phyloP scores from a whole-genome alignment of 1,140 invertebrate species.

The Aphis gossypii region DNA sequence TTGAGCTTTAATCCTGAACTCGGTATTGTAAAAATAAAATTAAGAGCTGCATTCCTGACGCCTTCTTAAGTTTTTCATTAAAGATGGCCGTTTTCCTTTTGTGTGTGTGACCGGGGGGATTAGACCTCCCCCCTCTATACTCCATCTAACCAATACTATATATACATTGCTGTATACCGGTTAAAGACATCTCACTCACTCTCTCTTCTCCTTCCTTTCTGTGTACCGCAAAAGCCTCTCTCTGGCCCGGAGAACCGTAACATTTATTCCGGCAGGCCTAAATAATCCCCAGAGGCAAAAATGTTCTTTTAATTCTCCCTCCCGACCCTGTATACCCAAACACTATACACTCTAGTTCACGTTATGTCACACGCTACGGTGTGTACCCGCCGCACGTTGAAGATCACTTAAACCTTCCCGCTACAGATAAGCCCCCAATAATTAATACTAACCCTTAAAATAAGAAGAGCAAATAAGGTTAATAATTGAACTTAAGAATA shows the following conservation, averaged over 20 bases:
- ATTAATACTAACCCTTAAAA: conserved; percentile 57
- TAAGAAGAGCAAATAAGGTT: conserved; percentile 55
- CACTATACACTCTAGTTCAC: background rate
- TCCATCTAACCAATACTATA: background rate
- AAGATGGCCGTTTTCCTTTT: conserved; percentile 57
- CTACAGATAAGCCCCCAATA: conserved; percentile 48
- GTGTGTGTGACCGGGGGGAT: conserved; percentile 54
- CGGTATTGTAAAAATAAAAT: conserved; percentile 58
- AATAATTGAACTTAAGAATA: conserved; percentile 51
- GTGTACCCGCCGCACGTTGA: background rate
- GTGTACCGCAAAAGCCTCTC: background rate
- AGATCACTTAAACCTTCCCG: conserved; percentile 47
- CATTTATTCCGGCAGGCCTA: conserved; percentile 45
- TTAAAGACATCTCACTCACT: conserved; percentile 33
- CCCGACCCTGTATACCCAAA: background rate
- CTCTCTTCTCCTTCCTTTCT: background rate
- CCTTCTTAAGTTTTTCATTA: conserved; percentile 58
- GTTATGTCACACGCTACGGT: background rate
- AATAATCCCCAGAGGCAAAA: conserved; percentile 55
- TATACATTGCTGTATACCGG: conserved; percentile 21
- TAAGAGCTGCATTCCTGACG: conserved; percentile 56
- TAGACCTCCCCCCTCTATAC: background rate
- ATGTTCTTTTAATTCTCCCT: conserved; percentile 56
- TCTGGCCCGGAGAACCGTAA: conserved; percentile 33
- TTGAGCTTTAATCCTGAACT: conserved; percentile 55